Percentiles rank a stretch among this genome's conserved stretches.
Evolutionary conservation across 1,140 invertebrate genomes (phyloP).

Genomic region (Drosophila ironensis): DNA sequence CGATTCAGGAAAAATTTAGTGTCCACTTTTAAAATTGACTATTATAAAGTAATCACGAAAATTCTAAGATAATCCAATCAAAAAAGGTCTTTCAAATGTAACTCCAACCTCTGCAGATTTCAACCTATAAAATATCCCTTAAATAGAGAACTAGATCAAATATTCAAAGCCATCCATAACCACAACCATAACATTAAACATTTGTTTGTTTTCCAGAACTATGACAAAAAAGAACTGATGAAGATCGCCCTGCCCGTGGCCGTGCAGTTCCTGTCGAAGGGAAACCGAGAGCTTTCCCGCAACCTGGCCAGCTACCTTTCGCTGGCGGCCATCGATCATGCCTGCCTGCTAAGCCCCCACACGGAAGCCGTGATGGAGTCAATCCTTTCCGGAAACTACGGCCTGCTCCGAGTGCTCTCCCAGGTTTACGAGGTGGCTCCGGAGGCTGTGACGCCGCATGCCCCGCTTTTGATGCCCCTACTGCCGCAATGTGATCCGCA

Average conservation of each 20-base stretch:
- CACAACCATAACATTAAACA: neutral
- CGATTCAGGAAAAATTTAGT: neutral
- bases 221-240: constrained; percentile 94
- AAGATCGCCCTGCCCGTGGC: constrained; percentile 93
- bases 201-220: constrained; percentile 84
- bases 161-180: no score
- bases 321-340: constrained; percentile 95
- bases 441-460: constrained; percentile 91
- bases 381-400: constrained; percentile 92
- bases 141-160: no score
- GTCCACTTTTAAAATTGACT: no score
- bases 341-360: constrained; percentile 91
- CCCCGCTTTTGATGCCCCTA: constrained; percentile 90
- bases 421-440: constrained; percentile 94
- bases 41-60: no score
- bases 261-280: constrained; percentile 94
- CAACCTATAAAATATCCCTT: no score
- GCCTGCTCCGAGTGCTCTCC: constrained; percentile 91
- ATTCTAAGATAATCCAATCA: no score
- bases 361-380: constrained; percentile 94
- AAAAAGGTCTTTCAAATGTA: no score
- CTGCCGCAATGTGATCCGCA: constrained; percentile 91
- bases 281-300: constrained; percentile 92
- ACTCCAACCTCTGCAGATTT: no score
- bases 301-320: constrained; percentile 96